A percentile compares a stretch with the other conserved stretches of the same genome.
phyloP scores from a whole-genome alignment of 1,140 invertebrate species.

The Polyergus mexicanus region DNA sequence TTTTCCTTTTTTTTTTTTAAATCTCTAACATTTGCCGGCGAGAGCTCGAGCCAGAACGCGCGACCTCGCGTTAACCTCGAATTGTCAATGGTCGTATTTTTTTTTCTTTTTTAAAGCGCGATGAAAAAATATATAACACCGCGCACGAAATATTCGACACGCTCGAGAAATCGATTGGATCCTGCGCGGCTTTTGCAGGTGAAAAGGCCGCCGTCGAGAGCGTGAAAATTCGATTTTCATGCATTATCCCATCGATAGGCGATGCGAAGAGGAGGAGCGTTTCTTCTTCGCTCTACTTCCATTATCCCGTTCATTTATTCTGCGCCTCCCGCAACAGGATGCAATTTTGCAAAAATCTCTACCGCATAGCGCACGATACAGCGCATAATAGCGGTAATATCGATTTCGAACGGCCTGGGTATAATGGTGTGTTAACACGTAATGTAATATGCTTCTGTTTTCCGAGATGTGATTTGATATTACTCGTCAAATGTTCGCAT shows the following conservation, averaged over 20 bases:
- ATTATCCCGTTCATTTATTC: neutral
- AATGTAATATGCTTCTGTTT: slow-evolving; percentile 7
- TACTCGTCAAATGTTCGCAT: neutral
- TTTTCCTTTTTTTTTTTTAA: neutral
- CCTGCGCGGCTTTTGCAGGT: neutral
- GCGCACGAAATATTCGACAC: slow-evolving; percentile 35
- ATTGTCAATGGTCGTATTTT: neutral
- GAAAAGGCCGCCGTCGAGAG: slow-evolving; percentile 16
- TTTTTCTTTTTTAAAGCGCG: neutral
- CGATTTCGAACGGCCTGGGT: neutral
- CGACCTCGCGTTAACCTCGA: slow-evolving; percentile 23
- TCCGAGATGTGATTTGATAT: neutral
- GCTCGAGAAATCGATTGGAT: slow-evolving; percentile 43
- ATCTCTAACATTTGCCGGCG: too few relatives aligned
- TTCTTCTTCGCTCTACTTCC: slow-evolving; percentile 34
- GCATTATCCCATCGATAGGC: slow-evolving; percentile 7
- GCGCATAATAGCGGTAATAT: neutral
- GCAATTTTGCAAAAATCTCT: slow-evolving; percentile 32
- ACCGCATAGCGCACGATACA: neutral
- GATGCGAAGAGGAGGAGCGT: neutral
- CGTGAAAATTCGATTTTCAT: slow-evolving; percentile 54
- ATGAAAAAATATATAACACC: slow-evolving; percentile 3
- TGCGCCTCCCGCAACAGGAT: neutral
- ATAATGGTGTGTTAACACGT: neutral
- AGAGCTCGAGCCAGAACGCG: neutral